Base-by-base conservation (phyloP, 2,797 vertebrate genomes). In the Toxotes lorentzi region DNA sequence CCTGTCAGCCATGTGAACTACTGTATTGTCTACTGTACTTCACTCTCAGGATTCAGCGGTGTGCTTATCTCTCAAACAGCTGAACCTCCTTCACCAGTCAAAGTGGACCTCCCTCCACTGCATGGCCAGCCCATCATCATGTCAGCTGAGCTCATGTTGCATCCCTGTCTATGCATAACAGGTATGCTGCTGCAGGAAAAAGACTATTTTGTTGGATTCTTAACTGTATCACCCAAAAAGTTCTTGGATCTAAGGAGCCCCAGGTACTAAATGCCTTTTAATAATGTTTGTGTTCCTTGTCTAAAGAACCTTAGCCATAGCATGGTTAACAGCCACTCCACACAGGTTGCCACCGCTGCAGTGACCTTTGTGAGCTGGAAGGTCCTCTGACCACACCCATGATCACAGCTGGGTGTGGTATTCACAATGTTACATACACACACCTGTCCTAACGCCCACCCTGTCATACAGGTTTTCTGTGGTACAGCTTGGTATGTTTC, bases 381-480 rank as follows among this genome's bases (percentile, higher is more conserved):
- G 16, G 14, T 43, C 35, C 16, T 16, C 14, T 56, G 53, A 58
- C 10, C 10, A 38, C 30, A 16, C 19, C 45, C 30, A 34, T 23
- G 11, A 45, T 45, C 40, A 56, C 66, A 47, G 13, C 40, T 24
- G 9, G 30, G 13, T 30, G 27, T 30, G 27, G 27, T 30, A 30
- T 30, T 30, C 27, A 16, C 51, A 54, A 27, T n/a, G 19, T n/a
- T 17, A 32, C 19, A 45, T 32, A 35, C 63, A 24, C 13, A 21
- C 47, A 23, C 45, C 45, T 54, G 32, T 53, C 68, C 43, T 53
- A 34, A 5, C 58, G 14, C 24, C 24, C n/a, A 30, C n/a, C 48
- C 48, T 41, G 27, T 70, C 38, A 63, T 35, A 63, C 38, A 64
- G 69, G 41, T 32, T 73, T 43, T 58, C 60, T 73, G 73, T 47